Conservation (phyloP, 2,888 invertebrate genomes). For the Formica aserva region DNA sequence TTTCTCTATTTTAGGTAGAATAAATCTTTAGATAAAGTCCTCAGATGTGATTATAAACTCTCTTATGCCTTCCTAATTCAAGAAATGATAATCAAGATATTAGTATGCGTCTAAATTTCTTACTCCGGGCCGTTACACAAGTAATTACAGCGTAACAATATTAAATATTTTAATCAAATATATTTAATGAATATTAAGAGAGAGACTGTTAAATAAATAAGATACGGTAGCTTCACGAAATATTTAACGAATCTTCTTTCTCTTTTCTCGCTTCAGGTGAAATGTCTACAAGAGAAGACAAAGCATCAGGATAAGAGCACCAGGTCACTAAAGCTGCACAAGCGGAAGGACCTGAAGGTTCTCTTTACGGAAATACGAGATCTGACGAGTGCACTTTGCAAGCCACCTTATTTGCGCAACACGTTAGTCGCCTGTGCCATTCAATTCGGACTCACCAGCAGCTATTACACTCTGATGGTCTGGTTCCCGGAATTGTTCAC, state of each 20-base stretch:
- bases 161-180: not conserved
- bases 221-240: not conserved
- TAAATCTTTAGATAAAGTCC: slow-evolving; percentile 1
- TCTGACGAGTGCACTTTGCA: slow-evolving; percentile 91
- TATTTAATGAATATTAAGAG: not conserved
- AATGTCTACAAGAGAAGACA: slow-evolving; percentile 90
- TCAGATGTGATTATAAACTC: not conserved
- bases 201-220: not conserved
- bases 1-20: not conserved
- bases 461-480: slow-evolving; percentile 96
- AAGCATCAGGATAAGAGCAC: slow-evolving; percentile 88
- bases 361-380: slow-evolving; percentile 91
- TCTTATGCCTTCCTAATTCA: not conserved
- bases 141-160: not conserved
- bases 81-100: not conserved
- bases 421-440: slow-evolving; percentile 92
- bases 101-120: not conserved
- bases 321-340: slow-evolving; percentile 90
- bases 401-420: slow-evolving; percentile 91
- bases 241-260: not conserved
- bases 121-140: not conserved
- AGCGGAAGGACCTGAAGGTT: slow-evolving; percentile 91
- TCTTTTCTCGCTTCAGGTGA: slow-evolving; percentile 87
- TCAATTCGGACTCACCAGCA: slow-evolving; percentile 94
- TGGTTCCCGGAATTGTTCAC: slow-evolving; percentile 96